Evolutionary conservation across 2,797 vertebrate genomes (phyloP).

Genomic region (Anabas testudineus): DNA sequence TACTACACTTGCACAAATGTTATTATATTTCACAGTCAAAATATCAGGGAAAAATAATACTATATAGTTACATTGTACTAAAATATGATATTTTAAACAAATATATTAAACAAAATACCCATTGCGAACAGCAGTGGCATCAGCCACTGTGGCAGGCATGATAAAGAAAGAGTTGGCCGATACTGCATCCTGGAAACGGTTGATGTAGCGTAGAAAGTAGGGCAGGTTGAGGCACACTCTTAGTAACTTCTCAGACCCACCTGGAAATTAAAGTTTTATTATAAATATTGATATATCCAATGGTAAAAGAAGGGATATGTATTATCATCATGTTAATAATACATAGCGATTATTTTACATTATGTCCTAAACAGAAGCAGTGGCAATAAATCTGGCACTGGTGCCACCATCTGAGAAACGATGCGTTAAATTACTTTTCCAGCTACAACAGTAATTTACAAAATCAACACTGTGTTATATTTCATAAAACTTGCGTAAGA

Average conservation of each 20-base stretch:
- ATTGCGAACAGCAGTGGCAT: conserved; percentile 97
- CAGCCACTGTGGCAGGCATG: conserved; percentile 98
- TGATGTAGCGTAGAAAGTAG: conserved; percentile 98
- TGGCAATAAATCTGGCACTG: too few species aligned
- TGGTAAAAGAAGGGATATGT: too few species aligned
- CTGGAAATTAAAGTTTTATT: conserved; percentile 71
- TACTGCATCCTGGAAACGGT: conserved; percentile 98
- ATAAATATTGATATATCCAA: too few species aligned
- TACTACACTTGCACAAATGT: neutral
- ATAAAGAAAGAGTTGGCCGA: conserved; percentile 99
- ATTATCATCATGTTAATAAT: too few species aligned
- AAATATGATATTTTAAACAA: neutral
- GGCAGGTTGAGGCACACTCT: conserved; percentile 98
- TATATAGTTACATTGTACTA: neutral
- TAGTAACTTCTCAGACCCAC: conserved; percentile 97
- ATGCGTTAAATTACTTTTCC: too few species aligned
- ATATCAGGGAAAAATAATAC: neutral
- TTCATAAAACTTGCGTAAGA: too few species aligned
- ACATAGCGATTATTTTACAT: too few species aligned
- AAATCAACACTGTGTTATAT: too few species aligned
- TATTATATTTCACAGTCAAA: neutral
- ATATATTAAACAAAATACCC: conserved; percentile 83
- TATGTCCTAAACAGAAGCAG: too few species aligned
- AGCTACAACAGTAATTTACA: too few species aligned
- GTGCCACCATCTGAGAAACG: too few species aligned